These are phyloP conservation scores for Drosophila miranda DNA, from an alignment of 1,140 invertebrate species.

Conservation along the genomic window DNA sequence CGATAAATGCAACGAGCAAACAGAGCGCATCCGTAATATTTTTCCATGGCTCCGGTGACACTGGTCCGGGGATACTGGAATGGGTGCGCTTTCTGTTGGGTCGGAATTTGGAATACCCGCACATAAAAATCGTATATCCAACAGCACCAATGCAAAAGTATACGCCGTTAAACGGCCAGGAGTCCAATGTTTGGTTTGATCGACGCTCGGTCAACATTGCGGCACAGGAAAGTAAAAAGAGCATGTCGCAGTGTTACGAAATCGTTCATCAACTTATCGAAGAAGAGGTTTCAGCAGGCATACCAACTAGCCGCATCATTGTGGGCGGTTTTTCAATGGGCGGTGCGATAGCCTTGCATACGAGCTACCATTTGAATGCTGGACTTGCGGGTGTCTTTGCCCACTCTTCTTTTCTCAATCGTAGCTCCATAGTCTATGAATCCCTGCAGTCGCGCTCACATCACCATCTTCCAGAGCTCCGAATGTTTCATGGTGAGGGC, in stretches of 20 bases:
- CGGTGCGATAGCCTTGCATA: slow-evolving; percentile 87
- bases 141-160: slow-evolving; percentile 88
- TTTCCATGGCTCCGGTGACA: slow-evolving; percentile 86
- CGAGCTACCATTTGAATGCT: slow-evolving; percentile 85
- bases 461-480: slow-evolving; percentile 69
- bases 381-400: slow-evolving; percentile 87
- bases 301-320: slow-evolving; percentile 86
- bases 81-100: slow-evolving; percentile 86
- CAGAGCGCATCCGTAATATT: slow-evolving; percentile 85
- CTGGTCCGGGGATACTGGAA: slow-evolving; percentile 85
- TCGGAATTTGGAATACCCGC: slow-evolving; percentile 85
- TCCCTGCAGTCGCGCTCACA: slow-evolving; percentile 55
- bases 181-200: slow-evolving; percentile 89
- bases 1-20: slow-evolving; percentile 42
- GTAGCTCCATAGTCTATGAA: slow-evolving; percentile 86
- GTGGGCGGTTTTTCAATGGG: slow-evolving; percentile 91
- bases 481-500: slow-evolving; percentile 83
- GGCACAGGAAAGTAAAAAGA: slow-evolving; percentile 85
- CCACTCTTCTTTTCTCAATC: slow-evolving; percentile 88
- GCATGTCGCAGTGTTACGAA: slow-evolving; percentile 84
- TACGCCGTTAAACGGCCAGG: slow-evolving; percentile 85
- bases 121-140: slow-evolving; percentile 88
- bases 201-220: slow-evolving; percentile 84
- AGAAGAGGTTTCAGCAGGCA: slow-evolving; percentile 85
- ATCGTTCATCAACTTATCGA: slow-evolving; percentile 85